Base-by-base conservation (phyloP, 2,888 invertebrate genomes). In the Drosophila anomelani region DNA sequence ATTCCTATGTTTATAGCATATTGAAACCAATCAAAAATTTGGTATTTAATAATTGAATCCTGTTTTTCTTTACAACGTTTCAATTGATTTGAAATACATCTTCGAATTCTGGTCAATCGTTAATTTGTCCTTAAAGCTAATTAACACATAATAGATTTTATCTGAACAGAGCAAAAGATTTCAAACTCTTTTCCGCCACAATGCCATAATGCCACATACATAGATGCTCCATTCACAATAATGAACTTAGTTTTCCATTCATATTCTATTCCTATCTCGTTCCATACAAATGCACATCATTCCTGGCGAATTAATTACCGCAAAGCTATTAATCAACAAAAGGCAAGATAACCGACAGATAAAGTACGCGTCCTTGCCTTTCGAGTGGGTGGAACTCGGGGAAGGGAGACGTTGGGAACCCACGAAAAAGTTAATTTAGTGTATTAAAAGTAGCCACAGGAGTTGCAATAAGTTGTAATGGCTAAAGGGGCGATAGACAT, bases 241-340 rank as follows among this genome's bases (percentile, higher is more conserved):
- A 43, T 47, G 54, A 41, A 43, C 23, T 34, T 55, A 15, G 34
- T 3, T 20, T 20, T 23, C 51, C 43, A 53, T 49, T 41, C 38
- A 12, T 44, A 2, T 26, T 13, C 29, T 51, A 43, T 12, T 55
- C 46, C 26, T 36, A 46, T 51, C 46, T 53, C 46, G 60, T 59
- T 54, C 46, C 38, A 54, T 62, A 38, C 32, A 54, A 60, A 61
- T 78, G 75, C 69, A 73, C 68, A 78, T 76, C 62, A 81, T 86
- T 86, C 80, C 75, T 59, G 78, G 69, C 78, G 84, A 85, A 85
- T 85, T 86, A 85, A 85, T 85, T 85, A 84, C 80, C 78, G 58
- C 85, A 80, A 77, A 75, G 78, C 81, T 77, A 84, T 84, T 84
- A 77, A 81, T 86, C 82, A 84, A 77, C 72, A 69, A 75, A 71